phyloP scores from a whole-genome alignment of 2,113 vertebrate species.

The Sarotherodon lohbergeri region DNA sequence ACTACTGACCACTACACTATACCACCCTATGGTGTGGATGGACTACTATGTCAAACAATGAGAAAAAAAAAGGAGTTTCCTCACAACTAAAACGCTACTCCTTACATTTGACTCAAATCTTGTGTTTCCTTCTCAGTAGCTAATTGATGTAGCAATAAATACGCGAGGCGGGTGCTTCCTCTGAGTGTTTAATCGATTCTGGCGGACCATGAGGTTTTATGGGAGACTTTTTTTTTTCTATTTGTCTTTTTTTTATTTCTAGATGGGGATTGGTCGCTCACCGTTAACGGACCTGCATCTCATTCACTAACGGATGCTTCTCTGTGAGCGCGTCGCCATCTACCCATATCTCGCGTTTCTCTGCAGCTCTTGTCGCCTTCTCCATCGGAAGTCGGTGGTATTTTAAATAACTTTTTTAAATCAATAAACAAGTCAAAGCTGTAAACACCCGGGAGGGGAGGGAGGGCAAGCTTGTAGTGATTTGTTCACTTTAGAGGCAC shows the following conservation, averaged over 20 bases:
- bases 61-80: slow-evolving; percentile 12
- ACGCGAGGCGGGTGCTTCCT: slow-evolving; percentile 40
- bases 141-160: slow-evolving; percentile 73
- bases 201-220: slow-evolving; percentile 14
- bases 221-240: slow-evolving; percentile 1
- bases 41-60: slow-evolving; percentile 40
- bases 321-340: background rate
- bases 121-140: slow-evolving; percentile 65
- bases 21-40: slow-evolving; percentile 55
- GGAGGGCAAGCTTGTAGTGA: slow-evolving; percentile 69
- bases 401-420: background rate
- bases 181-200: slow-evolving; percentile 14
- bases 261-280: background rate
- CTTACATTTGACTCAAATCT: background rate
- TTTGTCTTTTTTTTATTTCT: background rate
- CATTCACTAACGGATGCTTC: slow-evolving; percentile 11
- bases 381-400: background rate
- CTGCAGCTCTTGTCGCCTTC: slow-evolving; percentile 36
- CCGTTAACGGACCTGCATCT: background rate
- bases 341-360: slow-evolving; percentile 1
- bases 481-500: slow-evolving; percentile 57
- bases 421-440: slow-evolving; percentile 77
- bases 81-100: slow-evolving; percentile 19
- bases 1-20: slow-evolving; percentile 71
- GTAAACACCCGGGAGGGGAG: slow-evolving; percentile 3